Evolutionary conservation across 2,888 invertebrate species (phyloP).

Genomic region (Melieria omissa): DNA sequence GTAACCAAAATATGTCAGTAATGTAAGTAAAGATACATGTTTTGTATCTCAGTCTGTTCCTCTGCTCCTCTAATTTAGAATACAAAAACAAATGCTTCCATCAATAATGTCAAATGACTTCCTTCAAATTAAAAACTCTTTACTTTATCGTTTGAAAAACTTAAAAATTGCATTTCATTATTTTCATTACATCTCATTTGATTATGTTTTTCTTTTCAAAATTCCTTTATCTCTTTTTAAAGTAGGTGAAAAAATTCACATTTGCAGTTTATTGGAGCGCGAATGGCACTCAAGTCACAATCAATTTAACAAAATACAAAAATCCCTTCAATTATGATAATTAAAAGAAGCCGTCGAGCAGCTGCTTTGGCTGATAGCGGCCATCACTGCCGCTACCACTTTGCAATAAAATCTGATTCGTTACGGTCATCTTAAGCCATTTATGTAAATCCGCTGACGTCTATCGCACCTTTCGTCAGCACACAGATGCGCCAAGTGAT

Average conservation of each 20-base stretch:
- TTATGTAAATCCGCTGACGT: slow-evolving; percentile 41
- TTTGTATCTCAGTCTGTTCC: no score
- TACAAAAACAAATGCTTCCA: no score
- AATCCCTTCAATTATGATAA: slow-evolving; percentile 12
- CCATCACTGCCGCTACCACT: slow-evolving; percentile 6
- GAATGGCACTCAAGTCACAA: slow-evolving; percentile 5
- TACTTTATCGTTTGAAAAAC: no score
- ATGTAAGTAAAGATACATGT: no score
- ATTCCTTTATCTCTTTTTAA: background rate
- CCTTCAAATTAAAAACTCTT: no score
- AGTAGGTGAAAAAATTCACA: slow-evolving; percentile 5
- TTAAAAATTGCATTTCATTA: no score
- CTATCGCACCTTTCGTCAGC: slow-evolving; percentile 42
- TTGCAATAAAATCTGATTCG: slow-evolving; percentile 52
- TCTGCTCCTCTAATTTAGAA: no score
- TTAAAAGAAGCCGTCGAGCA: background rate
- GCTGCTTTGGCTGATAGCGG: slow-evolving; percentile 10
- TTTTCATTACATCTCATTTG: no score
- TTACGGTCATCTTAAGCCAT: slow-evolving; percentile 45
- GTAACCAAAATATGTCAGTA: no score
- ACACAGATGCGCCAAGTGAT: slow-evolving; percentile 22
- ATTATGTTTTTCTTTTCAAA: background rate
- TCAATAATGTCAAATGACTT: no score
- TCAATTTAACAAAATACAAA: slow-evolving; percentile 27
- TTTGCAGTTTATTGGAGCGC: background rate